Base-by-base conservation (phyloP, 1,140 invertebrate species). In the Cotesia typhae region DNA sequence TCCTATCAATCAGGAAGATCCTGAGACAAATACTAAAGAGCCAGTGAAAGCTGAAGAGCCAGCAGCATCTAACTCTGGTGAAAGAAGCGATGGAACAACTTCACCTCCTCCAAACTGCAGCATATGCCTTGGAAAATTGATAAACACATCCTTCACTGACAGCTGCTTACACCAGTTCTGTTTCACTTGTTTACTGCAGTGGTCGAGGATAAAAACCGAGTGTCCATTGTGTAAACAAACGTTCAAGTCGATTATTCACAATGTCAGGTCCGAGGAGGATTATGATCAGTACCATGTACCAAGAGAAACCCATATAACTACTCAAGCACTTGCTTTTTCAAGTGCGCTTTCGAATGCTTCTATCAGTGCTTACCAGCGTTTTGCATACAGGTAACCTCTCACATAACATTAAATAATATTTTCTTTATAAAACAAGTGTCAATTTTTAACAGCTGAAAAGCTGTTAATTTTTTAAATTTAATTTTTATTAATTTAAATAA, bases 141-240 rank as follows among this genome's bases (percentile, higher is more conserved):
- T 91, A 71, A 95, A 97, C 78, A 96, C 94, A 80, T 97, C 94
- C 9, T 96, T 95, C 78, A 96, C 95, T 0, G 94, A 97, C 79
- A 94, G 92, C 41, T 98, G 96, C 82, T 91, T 95, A 76, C 97
- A 98, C 84, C 92, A 94, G 80, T 98, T 98, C 83, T 98, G 97
- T 83, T 98, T 97, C 77, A 92, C 91, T 71, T 98, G 97, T 83
- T 88, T 98, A 2, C 84, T 95, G 53, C 94, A 96, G 80, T 98
- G 97, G 97, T 96, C 96, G 47, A 97, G 97, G 90, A 92, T 97
- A 6, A 97, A 98, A 86, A 90, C 95, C 10, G 96, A 95, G 81
- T 98, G 97, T 85, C 97, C 97, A 4, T 86, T 98, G 0, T 98
- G 97, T 85, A 98, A 98, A 79, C 94, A 96, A 80, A 90, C 90